Conservation (phyloP, 2,888 invertebrate genomes). For the Lithophane semibrunnea region DNA sequence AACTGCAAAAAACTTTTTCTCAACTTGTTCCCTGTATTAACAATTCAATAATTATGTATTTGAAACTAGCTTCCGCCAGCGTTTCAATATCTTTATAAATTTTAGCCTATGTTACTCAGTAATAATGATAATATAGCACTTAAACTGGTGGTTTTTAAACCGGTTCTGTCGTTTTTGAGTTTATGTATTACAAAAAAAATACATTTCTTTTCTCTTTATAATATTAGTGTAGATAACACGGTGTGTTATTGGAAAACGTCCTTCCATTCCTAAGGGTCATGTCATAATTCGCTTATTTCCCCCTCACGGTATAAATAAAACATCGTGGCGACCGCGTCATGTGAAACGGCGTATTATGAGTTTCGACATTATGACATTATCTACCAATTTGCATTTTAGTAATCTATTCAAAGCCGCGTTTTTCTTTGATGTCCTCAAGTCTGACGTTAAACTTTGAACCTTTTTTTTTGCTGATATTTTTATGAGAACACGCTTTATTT, state of each 20-base stretch:
- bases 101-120: too few species aligned
- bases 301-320: slow-evolving; percentile 78
- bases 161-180: too few species aligned
- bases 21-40: not conserved
- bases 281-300: slow-evolving; percentile 72
- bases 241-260: slow-evolving; percentile 55
- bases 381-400: slow-evolving; percentile 84
- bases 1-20: not conserved
- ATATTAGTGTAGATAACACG: slow-evolving; percentile 19
- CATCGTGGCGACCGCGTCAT: slow-evolving; percentile 74
- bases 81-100: too few species aligned
- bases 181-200: too few species aligned
- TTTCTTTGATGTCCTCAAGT: slow-evolving; percentile 83
- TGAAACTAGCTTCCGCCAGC: not conserved
- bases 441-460: slow-evolving; percentile 78
- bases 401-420: slow-evolving; percentile 79
- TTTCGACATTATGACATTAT: slow-evolving; percentile 85
- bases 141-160: too few species aligned
- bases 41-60: slow-evolving; percentile 4
- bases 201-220: too few species aligned
- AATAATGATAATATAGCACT: too few species aligned
- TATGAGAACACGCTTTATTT: slow-evolving; percentile 27
- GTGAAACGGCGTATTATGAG: slow-evolving; percentile 76
- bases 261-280: slow-evolving; percentile 65
- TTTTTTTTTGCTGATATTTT: slow-evolving; percentile 72